Percentiles rank a stretch among this genome's conserved stretches.
phyloP scores from a whole-genome alignment of 2,113 vertebrate species.

The Epinephelus moara region DNA sequence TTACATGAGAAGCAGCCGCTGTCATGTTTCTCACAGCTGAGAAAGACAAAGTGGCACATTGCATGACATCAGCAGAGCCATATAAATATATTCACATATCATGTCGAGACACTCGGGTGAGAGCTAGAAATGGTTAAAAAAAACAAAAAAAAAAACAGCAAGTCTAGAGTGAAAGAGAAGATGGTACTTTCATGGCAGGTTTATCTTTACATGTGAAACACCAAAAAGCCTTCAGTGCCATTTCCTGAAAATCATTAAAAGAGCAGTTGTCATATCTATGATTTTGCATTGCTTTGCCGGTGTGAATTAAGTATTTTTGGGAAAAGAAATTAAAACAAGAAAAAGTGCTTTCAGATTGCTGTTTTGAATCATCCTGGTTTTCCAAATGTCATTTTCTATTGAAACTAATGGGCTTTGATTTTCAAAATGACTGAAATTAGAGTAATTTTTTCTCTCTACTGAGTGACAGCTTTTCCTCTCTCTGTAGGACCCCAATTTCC shows the following conservation, averaged over 20 bases:
- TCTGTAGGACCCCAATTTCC: background rate
- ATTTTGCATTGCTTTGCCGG: background rate
- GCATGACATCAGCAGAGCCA: slow-evolving; percentile 4
- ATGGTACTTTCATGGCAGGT: background rate
- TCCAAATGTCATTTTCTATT: background rate
- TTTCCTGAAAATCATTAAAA: slow-evolving; percentile 19
- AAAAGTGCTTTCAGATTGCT: background rate
- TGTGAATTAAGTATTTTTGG: background rate
- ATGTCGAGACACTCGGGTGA: background rate
- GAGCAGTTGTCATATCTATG: background rate
- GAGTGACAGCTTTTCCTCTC: background rate
- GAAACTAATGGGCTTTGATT: background rate
- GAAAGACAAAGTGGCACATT: slow-evolving; percentile 28
- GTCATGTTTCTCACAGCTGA: slow-evolving; percentile 79
- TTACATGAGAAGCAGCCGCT: slow-evolving; percentile 76
- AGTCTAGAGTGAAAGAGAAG: background rate
- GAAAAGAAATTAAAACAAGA: slow-evolving; percentile 3
- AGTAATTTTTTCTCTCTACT: background rate
- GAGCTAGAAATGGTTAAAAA: background rate
- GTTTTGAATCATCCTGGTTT: background rate
- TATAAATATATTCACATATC: background rate
- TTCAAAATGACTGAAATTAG: background rate
- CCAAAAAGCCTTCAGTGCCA: background rate
- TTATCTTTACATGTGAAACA: slow-evolving; percentile 18
- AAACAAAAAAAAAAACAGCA: too few relatives aligned